These are phyloP conservation scores for Lepidostoma basale DNA, from an alignment of 1,140 invertebrate genomes.

Conservation along the genomic window DNA sequence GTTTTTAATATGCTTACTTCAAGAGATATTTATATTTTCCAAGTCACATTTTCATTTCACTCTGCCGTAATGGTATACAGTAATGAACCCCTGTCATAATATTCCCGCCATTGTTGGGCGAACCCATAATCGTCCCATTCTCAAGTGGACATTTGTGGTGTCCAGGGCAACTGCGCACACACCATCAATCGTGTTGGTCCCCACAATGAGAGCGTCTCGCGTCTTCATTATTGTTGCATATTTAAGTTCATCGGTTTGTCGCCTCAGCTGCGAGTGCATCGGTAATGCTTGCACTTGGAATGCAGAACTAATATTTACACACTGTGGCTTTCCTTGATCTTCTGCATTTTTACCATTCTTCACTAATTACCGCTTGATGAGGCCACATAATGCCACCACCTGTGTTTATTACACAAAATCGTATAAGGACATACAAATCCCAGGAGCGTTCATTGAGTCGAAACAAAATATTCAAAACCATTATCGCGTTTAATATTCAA, in stretches of 20 bases:
- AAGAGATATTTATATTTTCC: no score
- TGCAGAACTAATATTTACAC: background rate
- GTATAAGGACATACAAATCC: no score
- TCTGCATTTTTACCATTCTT: background rate
- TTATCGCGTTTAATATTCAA: no score
- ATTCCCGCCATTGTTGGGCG: background rate
- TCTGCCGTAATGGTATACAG: no score
- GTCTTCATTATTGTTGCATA: background rate
- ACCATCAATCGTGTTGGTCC: background rate
- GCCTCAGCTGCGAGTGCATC: background rate
- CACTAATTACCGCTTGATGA: no score
- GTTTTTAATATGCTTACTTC: no score
- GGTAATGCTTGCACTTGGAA: background rate
- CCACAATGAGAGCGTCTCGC: background rate
- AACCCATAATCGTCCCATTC: background rate
- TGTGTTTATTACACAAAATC: no score
- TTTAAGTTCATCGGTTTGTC: background rate
- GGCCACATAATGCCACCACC: no score
- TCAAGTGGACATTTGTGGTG: background rate
- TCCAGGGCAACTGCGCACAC: background rate
- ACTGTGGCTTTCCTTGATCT: background rate
- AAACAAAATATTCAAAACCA: no score
- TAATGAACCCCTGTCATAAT: no score
- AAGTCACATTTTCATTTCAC: no score
- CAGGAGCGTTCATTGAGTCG: no score